phyloP scores from a whole-genome alignment of 1,140 invertebrate species.

The Trichonephila clavata region DNA sequence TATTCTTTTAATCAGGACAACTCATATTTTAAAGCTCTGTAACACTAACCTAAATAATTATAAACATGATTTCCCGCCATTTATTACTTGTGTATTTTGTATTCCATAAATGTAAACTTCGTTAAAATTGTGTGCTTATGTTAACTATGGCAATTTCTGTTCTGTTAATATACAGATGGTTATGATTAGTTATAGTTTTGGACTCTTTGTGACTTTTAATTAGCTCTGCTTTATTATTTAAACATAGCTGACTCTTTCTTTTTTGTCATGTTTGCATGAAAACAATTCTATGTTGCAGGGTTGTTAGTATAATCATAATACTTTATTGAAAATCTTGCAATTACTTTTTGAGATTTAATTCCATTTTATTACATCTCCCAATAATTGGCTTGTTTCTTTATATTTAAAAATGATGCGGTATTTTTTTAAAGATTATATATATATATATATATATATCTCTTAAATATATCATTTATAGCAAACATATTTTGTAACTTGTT shows the following conservation, averaged over 20 bases:
- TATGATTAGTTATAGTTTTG: background rate
- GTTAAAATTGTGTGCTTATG: background rate
- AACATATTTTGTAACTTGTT: too few relatives aligned
- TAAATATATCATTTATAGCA: too few relatives aligned
- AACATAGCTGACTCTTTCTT: background rate
- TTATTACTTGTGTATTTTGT: background rate
- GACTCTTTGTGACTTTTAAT: background rate
- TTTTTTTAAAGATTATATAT: too few relatives aligned
- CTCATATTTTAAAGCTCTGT: background rate
- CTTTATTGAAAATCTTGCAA: too few relatives aligned
- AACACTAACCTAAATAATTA: background rate
- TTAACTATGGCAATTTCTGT: background rate
- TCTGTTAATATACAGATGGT: background rate
- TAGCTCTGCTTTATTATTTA: background rate
- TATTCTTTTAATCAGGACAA: slow-evolving; percentile 1
- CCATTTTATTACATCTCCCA: too few relatives aligned
- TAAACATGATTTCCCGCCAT: background rate
- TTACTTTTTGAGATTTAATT: too few relatives aligned
- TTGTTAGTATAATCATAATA: too few relatives aligned
- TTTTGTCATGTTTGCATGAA: background rate
- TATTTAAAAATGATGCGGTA: too few relatives aligned
- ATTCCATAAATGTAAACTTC: background rate
- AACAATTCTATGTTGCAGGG: too few relatives aligned
- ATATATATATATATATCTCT: too few relatives aligned
- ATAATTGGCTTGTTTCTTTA: too few relatives aligned